A percentile compares a stretch with the other conserved stretches of the same genome.
These are phyloP conservation scores for Staurois parvus DNA, from an alignment of 2,797 vertebrate species.

Conservation along the genomic window DNA sequence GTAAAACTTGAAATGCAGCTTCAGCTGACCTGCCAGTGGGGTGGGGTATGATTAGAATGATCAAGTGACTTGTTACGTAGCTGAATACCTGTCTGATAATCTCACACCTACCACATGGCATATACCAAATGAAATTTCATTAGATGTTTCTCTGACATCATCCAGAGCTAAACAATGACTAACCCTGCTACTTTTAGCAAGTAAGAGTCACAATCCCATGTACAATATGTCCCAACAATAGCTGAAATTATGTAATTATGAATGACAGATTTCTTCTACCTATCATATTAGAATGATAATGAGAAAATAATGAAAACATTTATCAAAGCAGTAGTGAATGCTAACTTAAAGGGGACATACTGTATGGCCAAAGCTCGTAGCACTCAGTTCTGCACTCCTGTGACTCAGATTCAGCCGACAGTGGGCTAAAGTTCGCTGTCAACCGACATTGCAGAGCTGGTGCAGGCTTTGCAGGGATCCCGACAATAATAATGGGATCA, in stretches of 20 bases:
- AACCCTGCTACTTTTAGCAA: too few relatives aligned
- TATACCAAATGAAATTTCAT: constrained; percentile 36
- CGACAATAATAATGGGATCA: too few relatives aligned
- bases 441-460: too few relatives aligned
- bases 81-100: constrained; percentile 41
- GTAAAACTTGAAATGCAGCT: constrained; percentile 47
- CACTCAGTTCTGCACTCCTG: too few relatives aligned
- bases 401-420: too few relatives aligned
- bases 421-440: too few relatives aligned
- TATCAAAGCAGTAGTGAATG: too few relatives aligned
- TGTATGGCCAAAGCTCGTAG: too few relatives aligned
- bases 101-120: constrained; percentile 64
- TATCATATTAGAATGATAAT: not conserved
- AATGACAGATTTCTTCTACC: not conserved
- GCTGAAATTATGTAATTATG: not conserved
- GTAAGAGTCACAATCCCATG: not conserved
- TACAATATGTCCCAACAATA: not conserved
- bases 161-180: not conserved
- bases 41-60: constrained; percentile 3
- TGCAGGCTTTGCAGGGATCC: too few relatives aligned
- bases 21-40: constrained; percentile 47
- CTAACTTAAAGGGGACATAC: too few relatives aligned
- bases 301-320: not conserved
- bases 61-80: constrained; percentile 56
- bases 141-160: not conserved